Base-by-base conservation (phyloP, 2,888 invertebrate species). In the Hyposoter dolosus region DNA sequence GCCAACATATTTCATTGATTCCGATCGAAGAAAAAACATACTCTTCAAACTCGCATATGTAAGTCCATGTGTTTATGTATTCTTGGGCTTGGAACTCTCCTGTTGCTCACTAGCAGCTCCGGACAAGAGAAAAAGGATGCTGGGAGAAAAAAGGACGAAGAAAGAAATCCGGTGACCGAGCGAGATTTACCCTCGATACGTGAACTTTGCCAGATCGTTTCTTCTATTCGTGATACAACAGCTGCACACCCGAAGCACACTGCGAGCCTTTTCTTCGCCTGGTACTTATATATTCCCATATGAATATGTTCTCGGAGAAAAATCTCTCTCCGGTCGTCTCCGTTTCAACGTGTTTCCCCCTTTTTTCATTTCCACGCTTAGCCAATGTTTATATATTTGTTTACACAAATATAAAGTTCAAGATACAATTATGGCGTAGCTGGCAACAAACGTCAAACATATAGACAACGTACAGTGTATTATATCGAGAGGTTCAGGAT, bases 81-180 rank as follows among this genome's bases (percentile, higher is more conserved):
- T 74, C n/a, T 53, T 45, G 53, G 12, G 53, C 65, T 74, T n/a
- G 10, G 53, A 23, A 7, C 32, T 47, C 82, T 85, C 82, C 85
- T 85, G 85, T 85, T 85, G 85, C 85, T 85, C 79, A 40, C 71
- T 82, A 75, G 82, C 85, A 75, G 82, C 85, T 79, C 66, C 85
- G 79, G 76, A 84, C 71, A 28, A 63, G 12, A 35, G 19, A 23
- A 68, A 32, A 32, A 35, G 43, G 47, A 69, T 19, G 45, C n/a
- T n/a, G n/a, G n/a, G n/a, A n/a, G 7, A 45, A 75, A n/a, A 17
- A 23, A 40, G 6, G 40, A 28, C 17, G 35, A 9, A 72, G 53
- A 71, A 60, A 80, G 60, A 60, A 10, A 43, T 1, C 17, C 9
- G n/a, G 40, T 28, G 45, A 53, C 53, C 69, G 83, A 72, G 32